phyloP scores from a whole-genome alignment of 2,888 invertebrate species.

The Brachypalpus laphriformis region DNA sequence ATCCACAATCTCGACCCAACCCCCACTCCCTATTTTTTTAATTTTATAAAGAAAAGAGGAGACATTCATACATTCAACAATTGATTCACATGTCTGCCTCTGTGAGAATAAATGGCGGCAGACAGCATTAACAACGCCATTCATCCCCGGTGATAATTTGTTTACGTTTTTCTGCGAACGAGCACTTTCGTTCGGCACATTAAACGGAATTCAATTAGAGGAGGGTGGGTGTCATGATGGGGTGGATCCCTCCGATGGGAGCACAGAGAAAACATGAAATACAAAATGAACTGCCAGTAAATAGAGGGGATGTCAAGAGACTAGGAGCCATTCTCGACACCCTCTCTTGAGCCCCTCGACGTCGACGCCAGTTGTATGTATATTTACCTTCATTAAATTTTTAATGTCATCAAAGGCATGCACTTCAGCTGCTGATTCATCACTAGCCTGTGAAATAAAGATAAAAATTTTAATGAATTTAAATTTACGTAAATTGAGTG shows the following conservation, averaged over 20 bases:
- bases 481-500: background rate
- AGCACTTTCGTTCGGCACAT: slow-evolving; percentile 30
- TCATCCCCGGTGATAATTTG: slow-evolving; percentile 49
- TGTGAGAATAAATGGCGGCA: slow-evolving; percentile 21
- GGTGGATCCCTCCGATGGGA: background rate
- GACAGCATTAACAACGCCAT: slow-evolving; percentile 21
- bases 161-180: slow-evolving; percentile 45
- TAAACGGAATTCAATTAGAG: slow-evolving; percentile 42
- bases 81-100: slow-evolving; percentile 9
- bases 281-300: slow-evolving; percentile 75
- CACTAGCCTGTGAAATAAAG: slow-evolving; percentile 84
- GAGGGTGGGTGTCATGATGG: background rate
- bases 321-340: background rate
- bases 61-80: slow-evolving; percentile 24
- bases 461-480: slow-evolving; percentile 45
- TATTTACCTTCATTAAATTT: slow-evolving; percentile 85
- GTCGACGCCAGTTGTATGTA: background rate
- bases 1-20: background rate
- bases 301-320: background rate
- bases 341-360: background rate
- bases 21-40: background rate
- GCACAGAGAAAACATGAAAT: slow-evolving; percentile 57
- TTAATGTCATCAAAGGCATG: slow-evolving; percentile 87
- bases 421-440: slow-evolving; percentile 86
- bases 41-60: slow-evolving; percentile 9